A percentile compares a stretch with the other conserved stretches of the same genome.
These are phyloP conservation scores for Nebria ingens DNA, from an alignment of 1,140 invertebrate genomes.

Conservation along the genomic window DNA sequence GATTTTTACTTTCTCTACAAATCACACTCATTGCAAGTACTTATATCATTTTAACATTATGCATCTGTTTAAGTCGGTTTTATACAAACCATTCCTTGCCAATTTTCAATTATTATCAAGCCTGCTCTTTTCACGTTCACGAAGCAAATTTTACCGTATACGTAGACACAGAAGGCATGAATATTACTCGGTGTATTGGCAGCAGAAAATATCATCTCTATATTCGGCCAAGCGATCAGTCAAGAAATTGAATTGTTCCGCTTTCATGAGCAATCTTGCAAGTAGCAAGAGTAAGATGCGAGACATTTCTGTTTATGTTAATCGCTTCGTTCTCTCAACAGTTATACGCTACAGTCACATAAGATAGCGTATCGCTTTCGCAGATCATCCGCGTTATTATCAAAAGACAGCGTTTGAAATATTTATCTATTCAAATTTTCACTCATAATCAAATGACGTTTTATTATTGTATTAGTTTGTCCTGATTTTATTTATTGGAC, in stretches of 20 bases:
- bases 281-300: neutral
- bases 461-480: too few relatives aligned
- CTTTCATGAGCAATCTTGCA: neutral
- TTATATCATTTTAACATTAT: too few relatives aligned
- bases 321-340: neutral
- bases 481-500: too few relatives aligned
- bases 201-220: neutral
- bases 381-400: too few relatives aligned
- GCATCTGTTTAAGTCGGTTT: too few relatives aligned
- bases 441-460: too few relatives aligned
- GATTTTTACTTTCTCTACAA: too few relatives aligned
- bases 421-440: too few relatives aligned
- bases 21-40: too few relatives aligned
- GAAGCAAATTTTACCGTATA: neutral
- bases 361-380: too few relatives aligned
- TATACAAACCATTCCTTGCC: neutral
- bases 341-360: neutral
- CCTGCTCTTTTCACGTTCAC: neutral
- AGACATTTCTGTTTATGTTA: constrained; percentile 3
- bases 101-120: neutral
- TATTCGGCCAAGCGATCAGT: neutral
- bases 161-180: neutral
- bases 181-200: neutral
- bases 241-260: constrained; percentile 6
- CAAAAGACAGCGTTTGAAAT: too few relatives aligned